A percentile compares a stretch with the other conserved stretches of the same genome.
These are phyloP conservation scores for Philereme vetulata DNA, from an alignment of 2,888 invertebrate species.

Conservation along the genomic window DNA sequence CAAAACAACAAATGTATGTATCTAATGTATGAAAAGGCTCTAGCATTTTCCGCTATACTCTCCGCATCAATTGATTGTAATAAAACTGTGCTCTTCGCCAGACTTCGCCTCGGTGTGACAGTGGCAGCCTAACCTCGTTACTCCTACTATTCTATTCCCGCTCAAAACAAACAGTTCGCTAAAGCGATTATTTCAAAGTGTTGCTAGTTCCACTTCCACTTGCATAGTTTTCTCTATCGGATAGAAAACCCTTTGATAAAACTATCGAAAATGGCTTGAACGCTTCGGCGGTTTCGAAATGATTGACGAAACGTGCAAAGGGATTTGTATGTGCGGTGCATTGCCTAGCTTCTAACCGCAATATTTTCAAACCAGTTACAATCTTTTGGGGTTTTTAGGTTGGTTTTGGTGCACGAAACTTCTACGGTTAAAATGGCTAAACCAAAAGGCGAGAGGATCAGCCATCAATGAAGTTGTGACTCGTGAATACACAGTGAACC, in stretches of 20 bases:
- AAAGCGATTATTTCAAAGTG: slow-evolving; percentile 48
- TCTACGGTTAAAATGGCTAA: slow-evolving; percentile 88
- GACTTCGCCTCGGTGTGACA: too few relatives aligned
- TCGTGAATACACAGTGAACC: slow-evolving; percentile 98
- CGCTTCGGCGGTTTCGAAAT: slow-evolving; percentile 13
- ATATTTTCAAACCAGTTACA: background rate
- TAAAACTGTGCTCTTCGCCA: too few relatives aligned
- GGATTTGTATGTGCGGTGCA: background rate
- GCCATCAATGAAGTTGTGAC: slow-evolving; percentile 99
- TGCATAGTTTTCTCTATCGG: slow-evolving; percentile 27
- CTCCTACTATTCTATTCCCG: slow-evolving; percentile 43
- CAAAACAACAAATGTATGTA: too few relatives aligned
- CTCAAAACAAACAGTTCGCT: slow-evolving; percentile 46
- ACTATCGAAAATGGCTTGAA: slow-evolving; percentile 26
- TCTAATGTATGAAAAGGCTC: too few relatives aligned
- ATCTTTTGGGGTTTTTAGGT: too few relatives aligned
- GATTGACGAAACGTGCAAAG: background rate
- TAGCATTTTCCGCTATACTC: too few relatives aligned
- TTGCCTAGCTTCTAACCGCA: background rate
- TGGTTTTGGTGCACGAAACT: slow-evolving; percentile 64
- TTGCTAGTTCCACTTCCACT: slow-evolving; percentile 20
- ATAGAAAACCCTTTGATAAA: slow-evolving; percentile 26
- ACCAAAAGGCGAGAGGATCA: slow-evolving; percentile 93
- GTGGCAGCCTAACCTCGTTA: too few relatives aligned
- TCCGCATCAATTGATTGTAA: too few relatives aligned